Evolutionary conservation across 2,888 invertebrate species (phyloP), one percentile per base, ranked within the genome.

Genomic region (Cataglyphis altisquamis): DNA sequence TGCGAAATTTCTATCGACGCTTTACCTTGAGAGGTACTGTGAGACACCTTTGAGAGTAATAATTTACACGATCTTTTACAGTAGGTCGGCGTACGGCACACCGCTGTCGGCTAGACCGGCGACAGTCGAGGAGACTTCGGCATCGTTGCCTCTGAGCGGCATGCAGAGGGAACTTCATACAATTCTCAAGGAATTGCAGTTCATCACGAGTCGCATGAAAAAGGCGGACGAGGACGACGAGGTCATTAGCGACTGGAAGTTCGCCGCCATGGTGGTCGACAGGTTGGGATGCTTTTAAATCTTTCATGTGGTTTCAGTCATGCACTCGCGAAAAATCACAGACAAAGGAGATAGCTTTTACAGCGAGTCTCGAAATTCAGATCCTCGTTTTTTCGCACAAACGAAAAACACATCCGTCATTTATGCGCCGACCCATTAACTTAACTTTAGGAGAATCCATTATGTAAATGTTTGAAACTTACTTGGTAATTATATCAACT

Each of bases 191-290:
- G 99, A 99, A 96, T 96, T 99, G 91, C 98, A 98, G 95, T 98
- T 98, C 96, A 98, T 99, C 94, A 99, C 99, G 60, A 97, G 97
- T 91, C 97, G 98, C 93, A 98, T 99, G 97, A 97, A 98, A 95
- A 98, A 98, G 95, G 97, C 98, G 81, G 99, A 99, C 94, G 98
- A 98, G 93, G 98, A 98, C 94, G 97, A 97, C 83, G 98, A 99
- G 94, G 96, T 98, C 90, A 98, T 98, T 92, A 98, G 98, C 95
- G 99, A 99, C 95, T 99, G 99, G 99, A 99, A 98, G 95, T 99
- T 99, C 95, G 99, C 99, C 83, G 99, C 99, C 90, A 98, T 99
- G 98, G 99, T 99, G 94, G 98, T 99, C 94, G 99, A 99, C 96
- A 97, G 98, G 96, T 97, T 94, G 91, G n/a, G 66, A 83, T 48